Percentiles rank a stretch among this genome's conserved stretches.
Conservation (phyloP, 2,113 vertebrate species). For the Calypte anna region DNA sequence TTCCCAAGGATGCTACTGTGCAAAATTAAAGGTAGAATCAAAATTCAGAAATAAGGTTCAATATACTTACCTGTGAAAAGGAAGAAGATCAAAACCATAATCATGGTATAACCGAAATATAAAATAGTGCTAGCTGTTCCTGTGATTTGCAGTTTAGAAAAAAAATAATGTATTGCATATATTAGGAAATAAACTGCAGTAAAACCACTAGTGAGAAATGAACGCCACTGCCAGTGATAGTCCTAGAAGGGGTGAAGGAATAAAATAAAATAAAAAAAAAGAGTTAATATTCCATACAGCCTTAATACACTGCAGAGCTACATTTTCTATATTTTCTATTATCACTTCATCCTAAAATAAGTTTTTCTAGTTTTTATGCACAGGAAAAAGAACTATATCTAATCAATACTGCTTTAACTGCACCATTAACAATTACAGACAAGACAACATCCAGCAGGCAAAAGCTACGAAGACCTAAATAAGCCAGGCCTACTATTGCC, state of each 20-base stretch:
- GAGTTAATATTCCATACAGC: background rate
- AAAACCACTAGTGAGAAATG: conserved; percentile 97
- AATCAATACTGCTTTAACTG: background rate
- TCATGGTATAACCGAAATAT: conserved; percentile 94
- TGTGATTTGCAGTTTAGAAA: conserved; percentile 92
- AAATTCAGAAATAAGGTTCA: background rate
- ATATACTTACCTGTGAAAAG: conserved; percentile 87
- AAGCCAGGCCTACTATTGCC: background rate
- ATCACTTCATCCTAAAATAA: background rate
- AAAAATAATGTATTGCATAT: conserved; percentile 94
- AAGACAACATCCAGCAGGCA: background rate
- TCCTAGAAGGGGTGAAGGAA: conserved; percentile 77
- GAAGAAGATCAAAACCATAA: conserved; percentile 97
- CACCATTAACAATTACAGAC: background rate
- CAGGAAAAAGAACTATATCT: background rate
- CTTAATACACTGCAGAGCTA: background rate
- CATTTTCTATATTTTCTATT: background rate
- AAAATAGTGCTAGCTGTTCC: conserved; percentile 92
- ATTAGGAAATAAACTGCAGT: conserved; percentile 95
- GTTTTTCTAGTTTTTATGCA: background rate
- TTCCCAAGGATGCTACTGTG: background rate
- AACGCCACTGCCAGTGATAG: conserved; percentile 99
- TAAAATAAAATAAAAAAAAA: too few relatives aligned
- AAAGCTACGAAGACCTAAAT: background rate
- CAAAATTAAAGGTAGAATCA: background rate